Evolutionary conservation across 2,888 invertebrate genomes (phyloP), one percentile per base, ranked within the genome.

Genomic region (Drosophila mettleri): DNA sequence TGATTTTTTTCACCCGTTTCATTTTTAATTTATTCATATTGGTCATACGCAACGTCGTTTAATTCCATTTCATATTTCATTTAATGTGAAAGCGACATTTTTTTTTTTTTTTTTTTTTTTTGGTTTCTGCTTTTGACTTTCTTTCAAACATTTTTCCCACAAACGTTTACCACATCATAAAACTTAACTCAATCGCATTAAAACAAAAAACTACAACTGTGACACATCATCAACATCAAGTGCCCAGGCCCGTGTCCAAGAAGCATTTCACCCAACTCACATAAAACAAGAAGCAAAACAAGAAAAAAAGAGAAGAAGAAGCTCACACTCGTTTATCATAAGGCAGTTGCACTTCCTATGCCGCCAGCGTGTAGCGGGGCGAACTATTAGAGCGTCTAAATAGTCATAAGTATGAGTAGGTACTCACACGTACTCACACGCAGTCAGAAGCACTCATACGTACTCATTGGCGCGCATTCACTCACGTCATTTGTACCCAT

Each of bases 141-240:
- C 84, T 81, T 83, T 38, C 20, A 53, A 18, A 34, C 43, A 54
- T 66, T 72, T 87, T 79, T 88, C 83, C 83, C 88, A 86, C 86
- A 80, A 48, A 43, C 74, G 51, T 84, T 86, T 86, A 84, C 84
- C 77, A 77, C 85, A 84, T 88, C 88, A 86, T 86, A 86, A 85
- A 81, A 74, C 75, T 81, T 73, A 75, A 86, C 74, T 73, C 87
- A 81, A 88, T 84, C 81, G 70, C 88, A 88, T 86, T 84, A 86
- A 86, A 80, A 80, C 22, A 38, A 9, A 38, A 38, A 45, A 82
- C 18, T 16, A 20, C 4, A 49, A n/a, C 74, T 88, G 84, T 88
- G 85, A 86, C 88, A 85, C 79, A 84, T 88, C 88, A 82, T 80
- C 77, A 86, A 72, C 83, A 86, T 86, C 85, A 75, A 80, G 87